Conservation (phyloP, 2,888 invertebrate genomes). For the Caradrina clavipalpis region DNA sequence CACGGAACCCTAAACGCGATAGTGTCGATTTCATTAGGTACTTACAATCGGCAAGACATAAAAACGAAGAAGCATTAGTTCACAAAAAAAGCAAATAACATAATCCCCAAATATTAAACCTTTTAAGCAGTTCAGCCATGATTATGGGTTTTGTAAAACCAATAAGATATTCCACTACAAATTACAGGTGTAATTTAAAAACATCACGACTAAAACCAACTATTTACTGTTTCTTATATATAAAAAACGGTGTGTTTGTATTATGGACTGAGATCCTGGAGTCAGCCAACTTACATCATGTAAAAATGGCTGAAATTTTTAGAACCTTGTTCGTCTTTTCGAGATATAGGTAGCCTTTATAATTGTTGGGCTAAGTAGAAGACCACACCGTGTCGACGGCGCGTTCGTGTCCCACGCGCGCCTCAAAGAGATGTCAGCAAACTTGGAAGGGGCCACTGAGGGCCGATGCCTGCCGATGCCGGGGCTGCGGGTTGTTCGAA, state of each 20-base stretch:
- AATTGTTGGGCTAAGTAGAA: too few species aligned
- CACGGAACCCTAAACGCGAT: background rate
- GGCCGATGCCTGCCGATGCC: too few species aligned
- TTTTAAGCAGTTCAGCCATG: slow-evolving; percentile 11
- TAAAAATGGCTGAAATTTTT: background rate
- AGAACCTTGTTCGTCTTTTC: too few species aligned
- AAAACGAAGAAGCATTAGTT: background rate
- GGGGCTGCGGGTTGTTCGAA: too few species aligned
- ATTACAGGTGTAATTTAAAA: slow-evolving; percentile 30
- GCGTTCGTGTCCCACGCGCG: too few species aligned
- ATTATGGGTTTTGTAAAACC: slow-evolving; percentile 20
- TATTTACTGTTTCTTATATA: slow-evolving; percentile 6
- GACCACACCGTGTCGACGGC: too few species aligned
- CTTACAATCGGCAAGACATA: background rate
- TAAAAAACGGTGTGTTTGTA: slow-evolving; percentile 25
- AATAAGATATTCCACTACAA: slow-evolving; percentile 15
- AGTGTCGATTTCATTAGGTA: background rate
- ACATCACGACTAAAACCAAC: slow-evolving; percentile 20
- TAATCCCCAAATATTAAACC: slow-evolving; percentile 13
- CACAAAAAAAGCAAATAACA: background rate
- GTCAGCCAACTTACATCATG: background rate
- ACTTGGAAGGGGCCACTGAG: too few species aligned
- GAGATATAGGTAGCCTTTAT: too few species aligned
- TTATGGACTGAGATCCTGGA: slow-evolving; percentile 4
- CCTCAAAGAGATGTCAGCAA: too few species aligned